Conservation (phyloP, 2,888 invertebrate species). For the Rhagium mordax region DNA sequence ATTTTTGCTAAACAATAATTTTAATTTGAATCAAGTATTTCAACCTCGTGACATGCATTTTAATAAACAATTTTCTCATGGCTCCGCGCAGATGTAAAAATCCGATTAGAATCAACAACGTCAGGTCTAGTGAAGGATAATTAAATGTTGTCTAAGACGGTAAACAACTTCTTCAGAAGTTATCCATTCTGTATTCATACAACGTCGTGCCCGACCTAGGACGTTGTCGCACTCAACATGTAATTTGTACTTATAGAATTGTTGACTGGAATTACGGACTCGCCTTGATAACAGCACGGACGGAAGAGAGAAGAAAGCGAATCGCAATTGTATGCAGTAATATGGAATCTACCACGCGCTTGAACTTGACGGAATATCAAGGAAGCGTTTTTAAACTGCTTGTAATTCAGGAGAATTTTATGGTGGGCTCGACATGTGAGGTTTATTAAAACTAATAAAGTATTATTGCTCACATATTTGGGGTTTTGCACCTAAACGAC, state of each 20-base stretch:
- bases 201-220: conserved; percentile 45
- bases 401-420: too few relatives aligned
- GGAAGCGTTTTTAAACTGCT: too few relatives aligned
- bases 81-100: conserved; percentile 11
- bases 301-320: conserved; percentile 10
- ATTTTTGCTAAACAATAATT: neutral
- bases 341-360: too few relatives aligned
- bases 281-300: conserved; percentile 10
- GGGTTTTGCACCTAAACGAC: too few relatives aligned
- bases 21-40: conserved; percentile 14
- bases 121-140: conserved; percentile 25
- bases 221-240: conserved; percentile 44
- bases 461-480: too few relatives aligned
- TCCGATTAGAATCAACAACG: conserved; percentile 27
- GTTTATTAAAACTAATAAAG: too few relatives aligned
- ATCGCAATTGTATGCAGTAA: conserved; percentile 12
- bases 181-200: conserved; percentile 47
- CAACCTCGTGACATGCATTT: conserved; percentile 14
- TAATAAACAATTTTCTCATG: conserved; percentile 26
- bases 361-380: too few relatives aligned
- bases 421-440: too few relatives aligned
- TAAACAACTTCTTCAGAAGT: conserved; percentile 50
- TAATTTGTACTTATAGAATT: conserved; percentile 54
- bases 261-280: conserved; percentile 50
- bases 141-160: conserved; percentile 39